A percentile compares a stretch with the other conserved stretches of the same genome.
phyloP scores from a whole-genome alignment of 2,888 invertebrate species.

The Morpho achilles region DNA sequence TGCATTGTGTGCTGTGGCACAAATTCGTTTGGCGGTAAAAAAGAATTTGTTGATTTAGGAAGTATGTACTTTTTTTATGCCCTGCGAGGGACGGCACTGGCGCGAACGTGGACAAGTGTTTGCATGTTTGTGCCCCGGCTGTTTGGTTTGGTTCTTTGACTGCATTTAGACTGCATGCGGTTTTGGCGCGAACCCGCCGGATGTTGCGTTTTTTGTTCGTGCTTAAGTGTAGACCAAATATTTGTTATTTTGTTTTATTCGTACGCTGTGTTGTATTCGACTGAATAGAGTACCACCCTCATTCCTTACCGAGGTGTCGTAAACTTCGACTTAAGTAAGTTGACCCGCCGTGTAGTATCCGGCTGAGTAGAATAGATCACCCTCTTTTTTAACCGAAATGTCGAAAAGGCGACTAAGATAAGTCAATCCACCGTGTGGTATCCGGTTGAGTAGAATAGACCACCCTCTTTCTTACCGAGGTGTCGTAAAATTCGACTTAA shows the following conservation, averaged over 20 bases:
- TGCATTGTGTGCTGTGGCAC: constrained; percentile 25
- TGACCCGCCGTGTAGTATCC: too few species aligned
- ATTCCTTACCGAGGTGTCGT: too few species aligned
- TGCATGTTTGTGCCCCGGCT: constrained; percentile 55
- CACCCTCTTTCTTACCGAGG: too few species aligned
- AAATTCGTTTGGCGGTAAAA: constrained; percentile 24
- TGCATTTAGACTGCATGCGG: constrained; percentile 51
- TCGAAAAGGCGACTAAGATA: too few species aligned
- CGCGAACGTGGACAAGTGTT: constrained; percentile 49
- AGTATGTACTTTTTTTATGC: constrained; percentile 26
- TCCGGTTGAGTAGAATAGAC: too few species aligned
- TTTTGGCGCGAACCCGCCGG: constrained; percentile 56
- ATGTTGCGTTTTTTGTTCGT: constrained; percentile 48
- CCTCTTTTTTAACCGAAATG: too few species aligned
- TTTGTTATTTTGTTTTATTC: background rate
- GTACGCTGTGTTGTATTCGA: too few species aligned
- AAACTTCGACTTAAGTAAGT: too few species aligned
- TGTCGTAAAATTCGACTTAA: too few species aligned
- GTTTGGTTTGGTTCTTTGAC: constrained; percentile 63
- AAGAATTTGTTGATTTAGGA: constrained; percentile 38
- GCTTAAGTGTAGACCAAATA: constrained; percentile 46
- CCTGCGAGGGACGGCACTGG: constrained; percentile 28
- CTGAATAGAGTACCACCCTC: too few species aligned
- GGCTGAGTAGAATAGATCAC: too few species aligned
- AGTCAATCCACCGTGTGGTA: too few species aligned